Evolutionary conservation across 2,888 invertebrate genomes (phyloP).

Genomic region (Toxonevra muliebris): DNA sequence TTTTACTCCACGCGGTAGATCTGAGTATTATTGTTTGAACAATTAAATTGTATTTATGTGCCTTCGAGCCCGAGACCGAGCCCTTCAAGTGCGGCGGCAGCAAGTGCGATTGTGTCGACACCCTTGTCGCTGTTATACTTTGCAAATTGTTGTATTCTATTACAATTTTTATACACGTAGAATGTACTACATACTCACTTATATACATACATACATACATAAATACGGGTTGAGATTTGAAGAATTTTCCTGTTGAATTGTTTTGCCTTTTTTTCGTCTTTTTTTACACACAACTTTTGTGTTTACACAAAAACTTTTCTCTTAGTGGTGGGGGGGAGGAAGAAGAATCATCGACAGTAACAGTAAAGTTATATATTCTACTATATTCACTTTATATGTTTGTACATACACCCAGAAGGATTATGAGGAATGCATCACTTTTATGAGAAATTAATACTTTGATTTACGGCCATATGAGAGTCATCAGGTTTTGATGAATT

Average conservation of each 20-base stretch:
- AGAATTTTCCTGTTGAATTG: conserved; percentile 51
- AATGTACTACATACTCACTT: not conserved
- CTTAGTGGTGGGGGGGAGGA: conserved; percentile 4
- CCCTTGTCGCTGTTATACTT: too few species aligned
- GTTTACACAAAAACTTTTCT: conserved; percentile 49
- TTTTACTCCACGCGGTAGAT: not conserved
- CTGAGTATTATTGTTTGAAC: not conserved
- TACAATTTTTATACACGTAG: too few species aligned
- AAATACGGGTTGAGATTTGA: conserved; percentile 48
- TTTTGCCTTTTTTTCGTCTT: conserved; percentile 33
- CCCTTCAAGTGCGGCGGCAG: too few species aligned
- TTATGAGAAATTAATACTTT: not conserved
- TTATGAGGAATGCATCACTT: too few species aligned
- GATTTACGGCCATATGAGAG: too few species aligned
- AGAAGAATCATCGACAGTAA: conserved; percentile 19
- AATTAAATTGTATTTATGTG: conserved; percentile 23
- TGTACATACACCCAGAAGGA: not conserved
- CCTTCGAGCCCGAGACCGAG: not conserved
- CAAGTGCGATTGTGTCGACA: too few species aligned
- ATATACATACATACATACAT: conserved; percentile 15
- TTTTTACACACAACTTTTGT: conserved; percentile 52
- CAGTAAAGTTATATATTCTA: not conserved
- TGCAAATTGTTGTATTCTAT: too few species aligned
- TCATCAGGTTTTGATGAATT: too few species aligned
- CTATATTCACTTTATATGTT: conserved; percentile 3